Evolutionary conservation across 2,113 vertebrate genomes (phyloP), one percentile per base, ranked within the genome.

Genomic region (Talpa occidentalis): DNA sequence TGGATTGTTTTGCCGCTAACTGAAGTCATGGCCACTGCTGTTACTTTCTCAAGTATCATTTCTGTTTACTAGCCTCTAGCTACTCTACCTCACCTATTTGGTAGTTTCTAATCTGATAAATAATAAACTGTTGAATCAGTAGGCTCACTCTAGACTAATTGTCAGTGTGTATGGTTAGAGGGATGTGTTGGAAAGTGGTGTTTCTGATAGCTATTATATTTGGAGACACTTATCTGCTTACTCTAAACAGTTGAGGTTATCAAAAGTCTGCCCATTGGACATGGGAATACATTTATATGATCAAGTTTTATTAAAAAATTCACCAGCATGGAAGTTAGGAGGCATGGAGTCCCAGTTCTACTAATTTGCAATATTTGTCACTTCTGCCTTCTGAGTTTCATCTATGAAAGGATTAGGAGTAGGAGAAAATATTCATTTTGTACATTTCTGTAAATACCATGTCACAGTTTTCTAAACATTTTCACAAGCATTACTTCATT

Each of bases 51-150:
- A 3, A 35, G 14, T 82, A 12, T 40, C 30, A 12, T 28, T 86
- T 59, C 30, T 69, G 60, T 54, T 87, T 62, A 40, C 35, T 16
- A 16, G 62, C n/a, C 64, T 47, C 24, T 3, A 40, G 44, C 30
- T 67, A 21, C 47, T 26, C 28, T 19, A 26, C 79, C n/a, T 28
- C 10, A 12, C 17, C 67, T 80, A 10, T n/a, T 74, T 79, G 47
- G 30, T 17, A 76, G 73, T 30, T 92, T 86, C 74, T 80, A 85
- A 80, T 69, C 42, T 80, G 72, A 73, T 80, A 81, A 73, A 44
- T 54, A 80, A 73, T 49, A 37, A 60, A 64, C 12, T 67, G 30
- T 64, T 40, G 74, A 88, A 54, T 56, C 21, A 7, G 9, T 30
- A n/a, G 1, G 6, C 42, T 85, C 92, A 74, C 62, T 90, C 69